phyloP scores from a whole-genome alignment of 1,140 invertebrate species.

The Dendroctonus ponderosae region DNA sequence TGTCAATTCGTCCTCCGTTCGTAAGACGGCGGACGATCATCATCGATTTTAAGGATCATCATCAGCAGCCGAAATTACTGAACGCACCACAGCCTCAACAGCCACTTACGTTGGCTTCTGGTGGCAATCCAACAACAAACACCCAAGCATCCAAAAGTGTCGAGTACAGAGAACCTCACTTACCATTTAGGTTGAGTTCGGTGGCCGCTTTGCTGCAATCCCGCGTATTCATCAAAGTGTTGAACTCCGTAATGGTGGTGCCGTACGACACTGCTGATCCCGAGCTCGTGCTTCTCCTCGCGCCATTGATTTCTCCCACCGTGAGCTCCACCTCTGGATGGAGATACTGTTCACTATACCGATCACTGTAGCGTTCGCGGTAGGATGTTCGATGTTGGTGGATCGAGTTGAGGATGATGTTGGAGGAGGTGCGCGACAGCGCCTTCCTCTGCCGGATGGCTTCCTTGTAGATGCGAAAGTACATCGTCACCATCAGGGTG shows the following conservation, averaged over 20 bases:
- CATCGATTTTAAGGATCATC: too few species aligned
- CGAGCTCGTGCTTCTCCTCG: slow-evolving; percentile 50
- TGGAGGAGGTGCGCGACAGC: slow-evolving; percentile 74
- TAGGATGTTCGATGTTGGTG: slow-evolving; percentile 73
- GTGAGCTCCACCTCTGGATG: slow-evolving; percentile 63
- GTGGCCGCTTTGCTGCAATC: slow-evolving; percentile 50
- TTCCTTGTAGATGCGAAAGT: slow-evolving; percentile 85
- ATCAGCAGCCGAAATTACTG: too few species aligned
- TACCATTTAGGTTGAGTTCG: slow-evolving; percentile 51
- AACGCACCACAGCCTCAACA: too few species aligned
- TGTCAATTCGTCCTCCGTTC: too few species aligned
- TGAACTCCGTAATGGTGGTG: slow-evolving; percentile 46
- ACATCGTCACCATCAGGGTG: slow-evolving; percentile 92
- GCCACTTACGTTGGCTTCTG: too few species aligned
- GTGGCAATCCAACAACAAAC: too few species aligned
- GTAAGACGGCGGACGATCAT: too few species aligned
- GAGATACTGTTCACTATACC: slow-evolving; percentile 65
- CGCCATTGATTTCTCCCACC: slow-evolving; percentile 47
- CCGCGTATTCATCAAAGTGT: slow-evolving; percentile 45
- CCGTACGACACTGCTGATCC: slow-evolving; percentile 48
- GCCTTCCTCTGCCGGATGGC: slow-evolving; percentile 86
- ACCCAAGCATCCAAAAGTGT: background rate
- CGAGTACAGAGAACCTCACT: slow-evolving; percentile 25
- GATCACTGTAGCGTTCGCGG: slow-evolving; percentile 60
- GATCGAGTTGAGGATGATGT: slow-evolving; percentile 78